Base-by-base conservation (phyloP, 2,888 invertebrate species). In the Trachelus troglodyta region DNA sequence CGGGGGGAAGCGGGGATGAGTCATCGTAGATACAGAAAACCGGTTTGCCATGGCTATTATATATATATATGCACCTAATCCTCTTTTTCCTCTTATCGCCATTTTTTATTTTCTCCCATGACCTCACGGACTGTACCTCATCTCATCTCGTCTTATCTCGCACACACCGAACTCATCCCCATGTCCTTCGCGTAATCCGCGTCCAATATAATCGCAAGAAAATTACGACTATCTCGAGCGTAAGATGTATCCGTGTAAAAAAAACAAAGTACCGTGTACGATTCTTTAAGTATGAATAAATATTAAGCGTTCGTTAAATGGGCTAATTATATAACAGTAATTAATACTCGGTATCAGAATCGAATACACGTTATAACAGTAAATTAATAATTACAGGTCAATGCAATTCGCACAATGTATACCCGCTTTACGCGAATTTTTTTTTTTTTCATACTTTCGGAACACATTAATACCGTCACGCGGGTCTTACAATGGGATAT, bases 21-120 rank as follows among this genome's bases (percentile, higher is more conserved):
- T 91, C 90, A 90, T 90, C 90, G 87, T 87, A 89, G 90, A 90
- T 90, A 90, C 89, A 87, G 87, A 86, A 90, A 91, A 91, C 90
- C 90, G 90, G 91, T 91, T 90, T 83, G 85, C 85, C 86, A 83
- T 84, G 85, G 84, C 84, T 86, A 34, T 73, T 81, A 23, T 40
- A 40, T 23, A 40, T 15, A 35, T 35, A 35, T 12, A 35, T 3
- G 12, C 12, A 40, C 15, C 40, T 40, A 82, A 74, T 83, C 79
- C 81, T 81, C 76, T 69, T 75, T 69, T 75, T 68, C 76, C 71
- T 37, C 37, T 35, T 6, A 12, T 71, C 34, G 31, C 69, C 69
- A 33, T 31, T 34, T 69, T 76, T 77, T 76, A 69, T 78, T 69
- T 69, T 74, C 79, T 77, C 76, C 73, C 74, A 37, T 71, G 80